phyloP scores from a whole-genome alignment of 1,140 invertebrate species.

The Venustaconcha ellipsiformis region DNA sequence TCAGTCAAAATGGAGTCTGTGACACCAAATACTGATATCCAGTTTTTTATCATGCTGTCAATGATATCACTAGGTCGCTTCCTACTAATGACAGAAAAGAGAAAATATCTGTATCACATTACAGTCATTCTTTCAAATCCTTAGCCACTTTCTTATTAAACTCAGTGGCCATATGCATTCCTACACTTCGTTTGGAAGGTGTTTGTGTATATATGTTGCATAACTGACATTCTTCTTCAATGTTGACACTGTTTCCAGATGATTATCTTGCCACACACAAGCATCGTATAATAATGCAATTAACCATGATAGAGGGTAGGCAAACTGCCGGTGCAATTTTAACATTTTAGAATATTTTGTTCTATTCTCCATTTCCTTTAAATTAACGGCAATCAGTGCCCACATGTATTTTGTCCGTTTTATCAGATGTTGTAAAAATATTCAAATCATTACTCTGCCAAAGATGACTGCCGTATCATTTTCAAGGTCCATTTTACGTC shows the following conservation, averaged over 20 bases:
- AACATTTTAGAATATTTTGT: conserved; percentile 12
- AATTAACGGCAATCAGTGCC: no score
- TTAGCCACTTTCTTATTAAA: conserved; percentile 19
- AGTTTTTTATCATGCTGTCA: conserved; percentile 23
- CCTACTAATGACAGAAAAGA: conserved; percentile 11
- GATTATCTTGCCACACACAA: conserved; percentile 20
- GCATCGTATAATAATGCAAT: conserved; percentile 28
- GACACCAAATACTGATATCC: conserved; percentile 16
- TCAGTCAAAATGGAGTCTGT: conserved; percentile 13
- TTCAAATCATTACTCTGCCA: conserved; percentile 34
- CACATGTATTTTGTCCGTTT: conserved; percentile 3
- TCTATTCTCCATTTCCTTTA: conserved; percentile 3
- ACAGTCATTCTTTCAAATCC: conserved; percentile 16
- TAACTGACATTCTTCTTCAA: conserved; percentile 4
- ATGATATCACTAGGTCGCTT: conserved; percentile 20
- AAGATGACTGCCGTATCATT: conserved; percentile 27
- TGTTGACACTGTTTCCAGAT: not conserved
- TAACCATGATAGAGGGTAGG: conserved; percentile 16
- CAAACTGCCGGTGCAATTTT: conserved; percentile 34
- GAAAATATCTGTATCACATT: conserved; percentile 18
- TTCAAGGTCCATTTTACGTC: conserved; percentile 34
- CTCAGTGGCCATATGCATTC: conserved; percentile 13
- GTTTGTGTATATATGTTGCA: conserved; percentile 14
- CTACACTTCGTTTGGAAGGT: conserved; percentile 14
- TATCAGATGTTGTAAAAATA: conserved; percentile 32